These are phyloP conservation scores for Scaptomyza montana DNA, from an alignment of 1,140 invertebrate genomes.

Conservation along the genomic window DNA sequence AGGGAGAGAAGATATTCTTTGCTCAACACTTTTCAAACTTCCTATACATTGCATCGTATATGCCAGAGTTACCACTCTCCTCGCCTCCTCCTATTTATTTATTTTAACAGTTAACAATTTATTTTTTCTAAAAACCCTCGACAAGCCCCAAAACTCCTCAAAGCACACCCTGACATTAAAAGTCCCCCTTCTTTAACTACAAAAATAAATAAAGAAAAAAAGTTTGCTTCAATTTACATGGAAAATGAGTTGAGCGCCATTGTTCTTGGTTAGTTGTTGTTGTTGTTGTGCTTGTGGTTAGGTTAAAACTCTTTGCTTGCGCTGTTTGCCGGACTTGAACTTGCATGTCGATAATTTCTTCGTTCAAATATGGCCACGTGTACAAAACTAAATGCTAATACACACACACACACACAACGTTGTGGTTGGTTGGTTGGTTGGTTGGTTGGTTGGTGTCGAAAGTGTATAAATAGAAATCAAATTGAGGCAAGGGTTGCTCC, in stretches of 20 bases:
- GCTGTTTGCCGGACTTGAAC: conserved; percentile 60
- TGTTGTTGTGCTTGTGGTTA: conserved; percentile 4
- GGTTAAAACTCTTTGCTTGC: conserved; percentile 19
- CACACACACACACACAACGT: background rate
- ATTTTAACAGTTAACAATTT: conserved; percentile 23
- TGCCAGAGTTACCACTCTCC: too few species aligned
- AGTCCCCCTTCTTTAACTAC: too few species aligned
- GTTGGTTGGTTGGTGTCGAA: too few species aligned
- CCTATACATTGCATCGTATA: too few species aligned
- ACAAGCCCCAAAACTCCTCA: background rate
- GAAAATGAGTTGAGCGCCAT: conserved; percentile 56
- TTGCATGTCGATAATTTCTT: conserved; percentile 75
- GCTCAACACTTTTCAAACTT: too few species aligned
- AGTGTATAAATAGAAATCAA: conserved; percentile 35
- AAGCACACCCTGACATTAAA: background rate
- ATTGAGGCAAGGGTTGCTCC: conserved; percentile 38
- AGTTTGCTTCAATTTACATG: conserved; percentile 73
- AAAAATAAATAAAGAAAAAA: conserved; percentile 1
- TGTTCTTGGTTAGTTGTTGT: conserved; percentile 1
- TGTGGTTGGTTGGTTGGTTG: too few species aligned
- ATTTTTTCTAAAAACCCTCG: background rate
- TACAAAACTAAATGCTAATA: background rate
- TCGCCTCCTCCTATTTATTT: conserved; percentile 19
- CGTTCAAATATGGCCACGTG: conserved; percentile 17
- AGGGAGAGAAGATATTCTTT: too few species aligned